phyloP scores from a whole-genome alignment of 2,888 invertebrate species.

The Aricia artaxerxes region DNA sequence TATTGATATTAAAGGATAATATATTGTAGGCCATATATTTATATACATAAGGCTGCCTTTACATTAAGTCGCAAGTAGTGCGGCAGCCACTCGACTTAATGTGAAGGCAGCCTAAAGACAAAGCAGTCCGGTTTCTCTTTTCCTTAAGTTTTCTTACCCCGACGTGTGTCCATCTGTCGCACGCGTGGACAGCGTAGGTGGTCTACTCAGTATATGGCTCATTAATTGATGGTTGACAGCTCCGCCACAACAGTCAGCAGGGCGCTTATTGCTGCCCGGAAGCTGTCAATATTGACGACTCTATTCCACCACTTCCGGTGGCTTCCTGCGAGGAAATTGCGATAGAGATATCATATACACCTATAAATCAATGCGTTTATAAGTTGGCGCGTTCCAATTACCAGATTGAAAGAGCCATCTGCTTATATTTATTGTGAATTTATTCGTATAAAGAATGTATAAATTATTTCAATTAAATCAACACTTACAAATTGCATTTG shows the following conservation, averaged over 20 bases:
- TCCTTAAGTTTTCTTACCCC: not conserved
- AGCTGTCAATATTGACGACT: constrained; percentile 64
- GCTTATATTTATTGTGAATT: constrained; percentile 2
- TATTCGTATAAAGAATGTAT: not conserved
- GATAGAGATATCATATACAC: constrained; percentile 24
- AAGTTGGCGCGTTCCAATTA: constrained; percentile 3
- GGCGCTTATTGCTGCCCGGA: constrained; percentile 62
- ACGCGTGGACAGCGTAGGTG: constrained; percentile 47
- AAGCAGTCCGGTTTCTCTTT: not conserved
- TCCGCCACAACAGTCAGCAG: constrained; percentile 74
- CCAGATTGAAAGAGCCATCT: not conserved
- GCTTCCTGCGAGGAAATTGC: constrained; percentile 41
- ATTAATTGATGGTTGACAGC: constrained; percentile 69
- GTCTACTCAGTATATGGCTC: constrained; percentile 55
- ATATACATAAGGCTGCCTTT: too few relatives aligned
- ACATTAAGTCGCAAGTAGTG: too few relatives aligned
- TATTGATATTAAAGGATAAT: too few relatives aligned
- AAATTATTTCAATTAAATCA: not conserved
- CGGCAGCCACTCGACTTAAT: too few relatives aligned
- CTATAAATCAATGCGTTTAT: constrained; percentile 1
- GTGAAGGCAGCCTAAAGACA: too few relatives aligned
- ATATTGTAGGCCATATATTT: too few relatives aligned
- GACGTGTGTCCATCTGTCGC: not conserved
- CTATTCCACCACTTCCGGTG: constrained; percentile 64
- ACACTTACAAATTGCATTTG: constrained; percentile 2